Conservation (phyloP, 2,113 vertebrate genomes). For the Panthera tigris region DNA sequence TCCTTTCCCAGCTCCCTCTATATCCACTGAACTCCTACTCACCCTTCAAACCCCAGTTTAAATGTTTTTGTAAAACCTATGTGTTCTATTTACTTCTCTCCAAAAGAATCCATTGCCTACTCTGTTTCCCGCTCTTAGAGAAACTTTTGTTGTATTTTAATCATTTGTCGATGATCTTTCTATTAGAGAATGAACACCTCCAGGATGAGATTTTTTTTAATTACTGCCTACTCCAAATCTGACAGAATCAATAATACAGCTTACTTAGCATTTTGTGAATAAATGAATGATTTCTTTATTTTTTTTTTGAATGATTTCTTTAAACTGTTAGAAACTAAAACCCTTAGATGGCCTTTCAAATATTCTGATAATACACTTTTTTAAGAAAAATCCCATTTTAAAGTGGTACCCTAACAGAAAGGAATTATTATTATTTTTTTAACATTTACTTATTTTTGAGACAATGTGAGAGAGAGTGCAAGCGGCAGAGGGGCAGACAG, state of each 20-base stretch:
- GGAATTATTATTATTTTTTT: neutral
- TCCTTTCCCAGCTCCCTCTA: neutral
- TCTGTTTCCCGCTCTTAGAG: neutral
- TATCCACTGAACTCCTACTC: neutral
- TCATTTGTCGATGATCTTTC: neutral
- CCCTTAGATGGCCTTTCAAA: neutral
- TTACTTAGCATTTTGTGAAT: neutral
- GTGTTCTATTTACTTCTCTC: neutral
- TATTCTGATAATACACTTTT: neutral
- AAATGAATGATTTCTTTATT: neutral
- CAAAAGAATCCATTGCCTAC: neutral
- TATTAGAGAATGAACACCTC: neutral
- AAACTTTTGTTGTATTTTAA: neutral
- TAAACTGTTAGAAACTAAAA: slow-evolving; percentile 44
- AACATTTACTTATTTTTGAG: no score
- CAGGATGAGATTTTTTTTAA: neutral
- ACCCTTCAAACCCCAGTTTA: neutral
- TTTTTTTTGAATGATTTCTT: neutral
- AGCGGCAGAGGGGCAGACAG: no score
- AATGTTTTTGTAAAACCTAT: neutral
- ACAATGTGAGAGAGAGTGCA: no score
- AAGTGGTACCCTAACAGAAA: neutral
- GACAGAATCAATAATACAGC: neutral
- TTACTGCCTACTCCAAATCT: neutral
- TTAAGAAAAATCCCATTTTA: neutral